These are phyloP conservation scores for Gadus macrocephalus DNA, from an alignment of 2,113 vertebrate species.

Conservation along the genomic window DNA sequence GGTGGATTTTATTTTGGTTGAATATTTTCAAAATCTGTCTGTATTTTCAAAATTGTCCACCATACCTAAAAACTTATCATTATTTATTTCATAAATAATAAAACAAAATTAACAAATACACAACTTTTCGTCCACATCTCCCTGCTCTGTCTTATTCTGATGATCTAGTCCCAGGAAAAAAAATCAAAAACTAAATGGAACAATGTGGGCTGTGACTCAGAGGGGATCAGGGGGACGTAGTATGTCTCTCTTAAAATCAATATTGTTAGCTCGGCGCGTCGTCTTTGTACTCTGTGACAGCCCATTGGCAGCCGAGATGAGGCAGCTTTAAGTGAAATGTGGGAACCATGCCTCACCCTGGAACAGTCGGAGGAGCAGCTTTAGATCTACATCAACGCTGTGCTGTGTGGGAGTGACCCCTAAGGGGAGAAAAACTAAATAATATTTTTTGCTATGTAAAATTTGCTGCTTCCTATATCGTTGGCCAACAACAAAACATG, in stretches of 20 bases:
- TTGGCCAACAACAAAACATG: not conserved
- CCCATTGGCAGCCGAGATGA: slow-evolving; percentile 25
- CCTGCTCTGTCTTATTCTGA: not conserved
- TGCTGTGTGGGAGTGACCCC: slow-evolving; percentile 47
- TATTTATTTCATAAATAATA: slow-evolving; percentile 2
- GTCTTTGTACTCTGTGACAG: slow-evolving; percentile 38
- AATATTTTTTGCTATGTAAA: slow-evolving; percentile 1
- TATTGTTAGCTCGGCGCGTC: slow-evolving; percentile 18
- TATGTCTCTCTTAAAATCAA: slow-evolving; percentile 42
- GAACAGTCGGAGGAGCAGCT: slow-evolving; percentile 23
- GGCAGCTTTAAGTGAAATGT: slow-evolving; percentile 38
- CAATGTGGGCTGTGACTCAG: slow-evolving; percentile 47
- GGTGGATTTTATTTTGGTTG: not conserved
- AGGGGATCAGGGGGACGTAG: slow-evolving; percentile 26
- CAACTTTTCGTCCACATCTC: no score
- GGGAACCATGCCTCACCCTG: slow-evolving; percentile 18
- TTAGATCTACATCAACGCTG: slow-evolving; percentile 19
- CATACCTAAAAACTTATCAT: not conserved
- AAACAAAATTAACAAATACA: not conserved
- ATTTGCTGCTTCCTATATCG: slow-evolving; percentile 12
- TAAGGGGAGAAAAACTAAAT: slow-evolving; percentile 22
- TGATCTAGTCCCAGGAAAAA: not conserved
- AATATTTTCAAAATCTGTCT: not conserved
- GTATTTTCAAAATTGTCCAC: not conserved
- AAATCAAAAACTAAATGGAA: slow-evolving; percentile 4